Conservation (phyloP, 2,797 vertebrate genomes). For the Ciconia nigra region DNA sequence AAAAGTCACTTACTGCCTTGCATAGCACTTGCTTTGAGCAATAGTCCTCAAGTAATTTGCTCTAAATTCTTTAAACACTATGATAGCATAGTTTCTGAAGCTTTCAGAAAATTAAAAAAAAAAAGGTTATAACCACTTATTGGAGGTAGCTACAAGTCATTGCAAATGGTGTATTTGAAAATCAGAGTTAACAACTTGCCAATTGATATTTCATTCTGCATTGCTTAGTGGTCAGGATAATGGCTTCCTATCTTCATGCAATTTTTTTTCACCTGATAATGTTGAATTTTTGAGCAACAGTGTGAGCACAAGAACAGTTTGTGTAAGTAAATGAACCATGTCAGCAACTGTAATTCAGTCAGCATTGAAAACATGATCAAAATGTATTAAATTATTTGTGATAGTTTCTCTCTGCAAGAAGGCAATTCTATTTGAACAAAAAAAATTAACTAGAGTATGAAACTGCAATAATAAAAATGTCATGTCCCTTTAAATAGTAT, state of each 20-base stretch:
- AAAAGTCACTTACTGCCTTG: constrained; percentile 42
- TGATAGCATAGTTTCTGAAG: constrained; percentile 22
- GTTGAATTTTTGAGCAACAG: constrained; percentile 24
- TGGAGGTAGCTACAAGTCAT: constrained; percentile 35
- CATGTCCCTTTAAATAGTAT: constrained; percentile 39
- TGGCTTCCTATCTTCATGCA: constrained; percentile 1
- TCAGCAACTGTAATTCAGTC: constrained; percentile 45
- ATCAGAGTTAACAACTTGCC: constrained; percentile 44
- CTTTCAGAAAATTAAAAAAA: constrained; percentile 31
- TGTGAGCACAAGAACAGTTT: constrained; percentile 43
- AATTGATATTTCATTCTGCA: constrained; percentile 42
- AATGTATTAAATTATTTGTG: constrained; percentile 53
- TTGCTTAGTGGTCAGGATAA: constrained; percentile 58
- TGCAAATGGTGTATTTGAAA: constrained; percentile 43
- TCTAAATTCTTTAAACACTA: constrained; percentile 38
- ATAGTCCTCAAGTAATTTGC: constrained; percentile 41
- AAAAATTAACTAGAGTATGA: constrained; percentile 12
- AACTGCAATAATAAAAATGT: constrained; percentile 41
- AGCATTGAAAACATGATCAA: constrained; percentile 44
- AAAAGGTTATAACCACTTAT: not conserved
- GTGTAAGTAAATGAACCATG: constrained; percentile 54
- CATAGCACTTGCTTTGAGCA: constrained; percentile 8
- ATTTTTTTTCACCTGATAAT: constrained; percentile 52
- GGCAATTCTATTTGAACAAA: constrained; percentile 17
- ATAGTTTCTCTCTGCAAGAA: not conserved